phyloP scores from a whole-genome alignment of 2,888 invertebrate species.

The Hetaerina titia region DNA sequence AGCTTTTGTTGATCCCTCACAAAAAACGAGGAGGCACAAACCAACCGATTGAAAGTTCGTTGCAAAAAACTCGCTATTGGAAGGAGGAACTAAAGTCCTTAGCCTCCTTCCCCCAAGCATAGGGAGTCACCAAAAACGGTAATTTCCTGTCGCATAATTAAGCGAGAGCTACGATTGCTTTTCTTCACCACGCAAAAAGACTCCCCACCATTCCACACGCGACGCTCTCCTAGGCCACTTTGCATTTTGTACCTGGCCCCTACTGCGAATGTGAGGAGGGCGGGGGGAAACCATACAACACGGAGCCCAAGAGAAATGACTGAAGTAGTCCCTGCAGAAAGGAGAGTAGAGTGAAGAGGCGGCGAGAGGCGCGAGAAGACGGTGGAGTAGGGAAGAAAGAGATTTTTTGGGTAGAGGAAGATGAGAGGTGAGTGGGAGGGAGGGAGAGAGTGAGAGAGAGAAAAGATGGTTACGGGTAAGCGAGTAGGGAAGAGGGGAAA shows the following conservation, averaged over 20 bases:
- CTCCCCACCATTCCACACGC: neutral
- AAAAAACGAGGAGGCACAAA: neutral
- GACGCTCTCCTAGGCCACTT: neutral
- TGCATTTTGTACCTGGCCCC: neutral
- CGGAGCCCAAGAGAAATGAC: neutral
- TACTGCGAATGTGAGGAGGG: neutral
- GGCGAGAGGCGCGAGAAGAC: neutral
- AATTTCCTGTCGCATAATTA: constrained; percentile 28
- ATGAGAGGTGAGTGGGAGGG: neutral
- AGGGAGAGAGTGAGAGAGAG: neutral
- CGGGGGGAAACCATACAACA: neutral
- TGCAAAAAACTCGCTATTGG: neutral
- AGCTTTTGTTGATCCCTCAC: neutral
- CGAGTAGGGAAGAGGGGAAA: neutral
- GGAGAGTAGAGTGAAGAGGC: neutral
- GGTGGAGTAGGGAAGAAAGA: neutral
- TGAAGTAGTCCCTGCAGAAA: neutral
- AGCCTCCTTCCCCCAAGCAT: neutral
- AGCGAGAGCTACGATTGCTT: neutral
- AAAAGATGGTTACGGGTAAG: neutral
- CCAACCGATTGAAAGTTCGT: neutral
- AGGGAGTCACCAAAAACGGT: constrained; percentile 3
- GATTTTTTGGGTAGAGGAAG: neutral
- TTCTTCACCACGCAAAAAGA: neutral
- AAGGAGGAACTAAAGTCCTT: neutral